Base-by-base conservation (phyloP, 35 echinoderm and acorn worm genomes). In the Acanthaster planci region DNA sequence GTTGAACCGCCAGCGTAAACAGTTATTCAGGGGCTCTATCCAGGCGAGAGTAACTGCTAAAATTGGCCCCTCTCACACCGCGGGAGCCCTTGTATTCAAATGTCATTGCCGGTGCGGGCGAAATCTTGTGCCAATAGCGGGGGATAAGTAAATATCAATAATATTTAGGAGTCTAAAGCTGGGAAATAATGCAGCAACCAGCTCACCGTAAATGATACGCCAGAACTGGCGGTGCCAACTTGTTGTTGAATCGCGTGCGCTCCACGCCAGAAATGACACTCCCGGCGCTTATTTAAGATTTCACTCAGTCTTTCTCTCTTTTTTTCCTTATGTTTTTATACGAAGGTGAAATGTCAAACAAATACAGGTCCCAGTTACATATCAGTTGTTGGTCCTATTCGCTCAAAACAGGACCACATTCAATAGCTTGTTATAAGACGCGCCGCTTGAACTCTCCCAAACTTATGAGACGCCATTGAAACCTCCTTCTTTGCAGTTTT, bases 91-190 rank as follows among this genome's bases (percentile, higher is more conserved):
- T 72, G 64, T 16, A 72, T 72, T 72, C 64, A 72, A 26, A 72
- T 72, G 64, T 72, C 64, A 31, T 47, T 47, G 12, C 42, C 12
- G 4, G 42, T 47, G 42, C 23, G 64, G 64, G 64, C 30, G 64
- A 72, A 72, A 26, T 72, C 30, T 72, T 47, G 4, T 34, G 64
- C 64, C 64, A 29, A 72, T 12, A 72, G 64, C 64, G 64, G 64
- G 30, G 64, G 64, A 72, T 72, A 72, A 72, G 64, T 72, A 72
- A 72, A 72, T 72, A 72, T 72, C 29, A 72, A 72, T 72, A 72
- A 72, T 35, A 72, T 12, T 72, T 72, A 72, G 30, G 64, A 29
- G 64, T 72, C 26, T 34, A 72, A 72, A 34, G 23, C 26, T 29
- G 4, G 23, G 19, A 26, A 3, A 72, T 72, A 72, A 72, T 72